These are phyloP conservation scores for Neodiprion virginianus DNA, from an alignment of 1,140 invertebrate species.

Conservation along the genomic window DNA sequence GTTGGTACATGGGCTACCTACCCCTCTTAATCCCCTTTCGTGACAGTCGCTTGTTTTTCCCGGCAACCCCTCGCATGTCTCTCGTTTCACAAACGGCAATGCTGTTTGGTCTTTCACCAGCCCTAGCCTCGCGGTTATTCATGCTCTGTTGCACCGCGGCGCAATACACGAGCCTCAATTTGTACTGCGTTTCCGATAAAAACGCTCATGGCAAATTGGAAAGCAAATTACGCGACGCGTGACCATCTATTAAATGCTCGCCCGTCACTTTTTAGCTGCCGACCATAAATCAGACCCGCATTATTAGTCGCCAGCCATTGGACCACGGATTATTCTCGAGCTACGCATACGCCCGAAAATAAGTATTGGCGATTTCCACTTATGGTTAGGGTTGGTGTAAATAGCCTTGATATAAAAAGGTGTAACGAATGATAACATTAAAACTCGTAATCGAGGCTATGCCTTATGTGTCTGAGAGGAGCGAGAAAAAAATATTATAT, in stretches of 20 bases:
- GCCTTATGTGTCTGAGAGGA: neutral
- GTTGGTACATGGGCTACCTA: neutral
- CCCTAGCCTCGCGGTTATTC: constrained; percentile 4
- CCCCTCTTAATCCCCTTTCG: constrained; percentile 28
- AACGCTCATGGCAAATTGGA: neutral
- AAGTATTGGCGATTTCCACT: too few relatives aligned
- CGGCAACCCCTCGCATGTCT: constrained; percentile 14
- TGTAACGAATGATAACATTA: neutral
- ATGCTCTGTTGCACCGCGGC: neutral
- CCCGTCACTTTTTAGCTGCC: neutral
- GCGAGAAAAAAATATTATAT: neutral
- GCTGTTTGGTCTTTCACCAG: constrained; percentile 31
- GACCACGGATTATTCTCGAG: too few relatives aligned
- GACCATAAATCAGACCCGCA: neutral
- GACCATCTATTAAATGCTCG: too few relatives aligned
- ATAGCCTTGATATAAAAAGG: neutral
- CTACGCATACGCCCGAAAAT: too few relatives aligned
- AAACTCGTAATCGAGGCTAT: neutral
- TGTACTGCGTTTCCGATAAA: neutral
- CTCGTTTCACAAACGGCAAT: constrained; percentile 15
- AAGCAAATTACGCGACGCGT: neutral
- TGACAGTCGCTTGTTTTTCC: constrained; percentile 31
- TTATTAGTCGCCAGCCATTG: too few relatives aligned
- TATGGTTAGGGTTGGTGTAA: too few relatives aligned
- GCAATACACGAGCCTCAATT: neutral